Base-by-base conservation (phyloP, 1,140 invertebrate genomes). In the Conus ventricosus region DNA sequence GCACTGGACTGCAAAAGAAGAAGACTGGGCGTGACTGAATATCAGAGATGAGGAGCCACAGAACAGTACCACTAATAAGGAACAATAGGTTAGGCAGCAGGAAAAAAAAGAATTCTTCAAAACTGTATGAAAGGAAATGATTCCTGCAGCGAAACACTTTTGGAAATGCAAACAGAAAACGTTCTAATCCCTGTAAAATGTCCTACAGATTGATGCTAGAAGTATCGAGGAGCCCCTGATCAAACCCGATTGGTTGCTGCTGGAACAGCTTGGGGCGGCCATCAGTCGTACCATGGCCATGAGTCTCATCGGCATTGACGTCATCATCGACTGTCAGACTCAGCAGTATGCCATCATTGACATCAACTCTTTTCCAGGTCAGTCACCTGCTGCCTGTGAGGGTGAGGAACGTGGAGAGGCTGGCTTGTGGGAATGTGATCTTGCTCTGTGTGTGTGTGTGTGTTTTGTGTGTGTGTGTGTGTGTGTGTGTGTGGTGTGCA, bases 311-410 rank as follows among this genome's bases (percentile, higher is more conserved):
- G 98, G 98, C 10, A 96, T 98, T 88, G 98, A 99, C 95, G 96
- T 99, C 23, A 97, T 99, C n/a, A 97, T 98, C 92, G 97, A 98
- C 91, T 97, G 97, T 94, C 94, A 96, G 63, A 97, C 97, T 20
- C 97, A 97, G 67, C 96, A 96, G 91, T 98, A 98, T 95, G 97
- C 97, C 0, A 97, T 99, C 90, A 98, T 99, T 92, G 98, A 99
- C 95, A 97, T 98, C 57, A 99, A 99, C 95, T 96, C 97, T 51
- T 98, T 97, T 95, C 97, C 98, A 90, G 97, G 97, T 96, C 94
- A 88, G 88, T 60, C 15, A 15, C 15, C 57, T 4, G 57, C 57
- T 15, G 57, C 15, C 15, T 1, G 8, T 60, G 57, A 60, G 57
- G 57, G 57, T 8, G 57, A 60, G 39, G 39, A 39, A 39, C 39